Base-by-base conservation (phyloP, 92 coral and sea anemone species). In the Epizoanthus illoricatus region DNA sequence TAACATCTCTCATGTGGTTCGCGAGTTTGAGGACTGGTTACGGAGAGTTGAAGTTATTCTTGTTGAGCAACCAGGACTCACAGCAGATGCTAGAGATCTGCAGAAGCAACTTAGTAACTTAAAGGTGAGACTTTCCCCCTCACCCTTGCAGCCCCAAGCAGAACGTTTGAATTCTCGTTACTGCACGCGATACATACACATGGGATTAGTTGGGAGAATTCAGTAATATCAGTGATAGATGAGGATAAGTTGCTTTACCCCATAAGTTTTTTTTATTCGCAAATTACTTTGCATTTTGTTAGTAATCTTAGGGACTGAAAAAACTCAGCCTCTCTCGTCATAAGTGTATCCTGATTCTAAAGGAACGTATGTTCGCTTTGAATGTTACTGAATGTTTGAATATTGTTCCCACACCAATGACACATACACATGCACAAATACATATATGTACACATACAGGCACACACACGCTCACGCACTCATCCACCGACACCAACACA, bases 61-160 rank as follows among this genome's bases (percentile, higher is more conserved):
- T 8, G 86, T 94, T 17, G 92, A 91, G 47, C 99, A 96, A 76
- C 99, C 98, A 2, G 99, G 99, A 12, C 83, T 96, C 81, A 96
- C 98, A 0, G 89, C 91, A 11, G 90, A 91, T 45, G 47, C 78
- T 8, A 91, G 87, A 52, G 99, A 91, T 75, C 72, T 93, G 65
- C 96, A 90, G 49, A 88, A 86, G 57, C 99, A 96, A 76, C 89
- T 91, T 18, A 69, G 70, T 72, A 88, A 86, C 17, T 79, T 96
- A 23, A 88, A 88, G 93, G 95, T 92, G 58, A 9, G 62, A 17
- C 2, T 6, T 61, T 28, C 1, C 24, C 24, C 8, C 2, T 65
- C 17, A 16, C 11, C 5, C 23, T 68, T 69, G 4, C 54, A 4
- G 39, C 5, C 1, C 16, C 47, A 13, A 69, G 40, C 16, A 69